Conservation (phyloP, 2,888 invertebrate genomes). For the Drosophila maculinotata region DNA sequence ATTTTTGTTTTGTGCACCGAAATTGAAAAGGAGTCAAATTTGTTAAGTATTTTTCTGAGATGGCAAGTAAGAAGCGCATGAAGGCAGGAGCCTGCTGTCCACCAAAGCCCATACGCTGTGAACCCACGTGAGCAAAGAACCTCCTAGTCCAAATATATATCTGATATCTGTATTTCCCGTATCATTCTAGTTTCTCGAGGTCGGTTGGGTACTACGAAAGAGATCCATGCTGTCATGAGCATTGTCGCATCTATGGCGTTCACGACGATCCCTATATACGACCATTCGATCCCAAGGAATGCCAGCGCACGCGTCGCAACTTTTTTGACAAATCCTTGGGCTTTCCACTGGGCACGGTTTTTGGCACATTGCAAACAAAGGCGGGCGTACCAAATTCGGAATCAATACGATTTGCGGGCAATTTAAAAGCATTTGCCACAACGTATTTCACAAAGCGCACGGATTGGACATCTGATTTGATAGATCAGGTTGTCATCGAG, state of each 20-base stretch:
- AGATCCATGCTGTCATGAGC: conserved; percentile 59
- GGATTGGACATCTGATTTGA: conserved; percentile 72
- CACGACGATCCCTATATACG: conserved; percentile 61
- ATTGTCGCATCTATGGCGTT: conserved; percentile 61
- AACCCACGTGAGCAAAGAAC: conserved; percentile 21
- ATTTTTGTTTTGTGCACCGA: conserved; percentile 11
- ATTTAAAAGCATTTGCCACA: conserved; percentile 79
- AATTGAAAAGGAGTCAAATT: conserved; percentile 12
- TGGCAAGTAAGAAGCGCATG: conserved; percentile 29
- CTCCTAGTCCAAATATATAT: no score
- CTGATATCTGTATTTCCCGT: no score
- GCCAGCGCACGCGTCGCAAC: conserved; percentile 31
- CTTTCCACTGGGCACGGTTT: conserved; percentile 71
- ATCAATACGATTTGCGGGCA: conserved; percentile 69
- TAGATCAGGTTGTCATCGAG: conserved; percentile 78
- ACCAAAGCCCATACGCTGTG: conserved; percentile 9
- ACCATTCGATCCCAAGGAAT: conserved; percentile 54
- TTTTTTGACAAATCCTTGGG: conserved; percentile 56
- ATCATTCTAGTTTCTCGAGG: conserved; percentile 2
- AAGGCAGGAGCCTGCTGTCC: conserved; percentile 37
- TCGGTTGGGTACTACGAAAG: conserved; percentile 23
- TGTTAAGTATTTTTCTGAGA: conserved; percentile 2
- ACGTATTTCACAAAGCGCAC: conserved; percentile 77
- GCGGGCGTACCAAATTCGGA: conserved; percentile 41
- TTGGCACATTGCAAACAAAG: conserved; percentile 53